Base-by-base conservation (phyloP, 2,888 invertebrate genomes). In the Baccha elongata region DNA sequence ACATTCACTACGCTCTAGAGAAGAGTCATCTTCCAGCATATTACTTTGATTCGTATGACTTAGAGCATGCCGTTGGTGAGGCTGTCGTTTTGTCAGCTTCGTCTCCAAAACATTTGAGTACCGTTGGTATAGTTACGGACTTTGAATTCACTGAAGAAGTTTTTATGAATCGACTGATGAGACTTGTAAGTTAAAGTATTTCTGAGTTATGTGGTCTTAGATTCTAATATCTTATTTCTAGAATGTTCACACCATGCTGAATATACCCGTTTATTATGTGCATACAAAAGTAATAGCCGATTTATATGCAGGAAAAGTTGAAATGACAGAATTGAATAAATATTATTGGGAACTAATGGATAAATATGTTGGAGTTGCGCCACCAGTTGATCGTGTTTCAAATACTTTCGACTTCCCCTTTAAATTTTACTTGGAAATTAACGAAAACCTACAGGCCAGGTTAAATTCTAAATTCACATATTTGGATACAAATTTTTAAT, bases 281-380 rank as follows among this genome's bases (percentile, higher is more conserved):
- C 92, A 95, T 85, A 95, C 95, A 73, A 87, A 93, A 29, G 95
- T 93, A 91, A 92, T 95, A 58, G 95, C 94, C 90, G 93, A 93
- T 46, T 92, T 95, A 5, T 93, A 94, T 88, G 92, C 93, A 8
- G 93, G 93, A 3, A 91, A 91, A 0, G 93, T 93, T 0, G 88
- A 91, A 1, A 91, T 92, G 21, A 92, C 93, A 7, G 91, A 93
- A 80, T 92, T 93, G 84, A 94, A 95, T 88, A 93, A 93, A 55
- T 92, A 93, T 74, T 95, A 93, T 89, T 94, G 95, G 94, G 91
- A 91, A 68, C 89, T 94, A 26, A 90, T 93, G 83, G 93, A 92
- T 83, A 88, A 89, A 83, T 91, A 93, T 85, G 94, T 94, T 68
- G 95, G 95, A 0, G 90, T 95, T 6, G 93, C 93, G 84, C 94